phyloP scores from a whole-genome alignment of 2,888 invertebrate species.

The Neelides folsomi region DNA sequence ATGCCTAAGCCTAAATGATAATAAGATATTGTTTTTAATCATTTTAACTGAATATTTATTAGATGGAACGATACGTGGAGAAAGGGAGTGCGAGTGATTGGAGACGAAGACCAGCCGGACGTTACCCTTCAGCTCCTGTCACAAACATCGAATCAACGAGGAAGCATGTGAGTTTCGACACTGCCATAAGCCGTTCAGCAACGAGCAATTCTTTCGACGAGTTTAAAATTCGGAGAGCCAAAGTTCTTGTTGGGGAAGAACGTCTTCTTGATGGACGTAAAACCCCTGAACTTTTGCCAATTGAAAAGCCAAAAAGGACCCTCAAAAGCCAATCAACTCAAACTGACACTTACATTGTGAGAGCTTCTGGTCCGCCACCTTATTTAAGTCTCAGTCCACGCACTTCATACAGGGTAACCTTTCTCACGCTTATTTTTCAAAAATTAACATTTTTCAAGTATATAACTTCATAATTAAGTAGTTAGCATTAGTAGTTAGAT shows the following conservation, averaged over 20 bases:
- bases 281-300: constrained; percentile 24
- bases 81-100: constrained; percentile 12
- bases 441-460: background rate
- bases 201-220: constrained; percentile 29
- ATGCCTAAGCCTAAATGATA: no score
- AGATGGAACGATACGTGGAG: constrained; percentile 27
- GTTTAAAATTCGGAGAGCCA: constrained; percentile 26
- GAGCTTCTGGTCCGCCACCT: constrained; percentile 54
- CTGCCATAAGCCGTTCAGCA: constrained; percentile 27
- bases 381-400: constrained; percentile 60
- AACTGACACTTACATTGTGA: constrained; percentile 61
- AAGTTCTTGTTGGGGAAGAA: constrained; percentile 45
- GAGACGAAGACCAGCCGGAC: constrained; percentile 13
- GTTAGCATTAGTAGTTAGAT: no score
- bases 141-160: constrained; percentile 21
- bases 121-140: constrained; percentile 29
- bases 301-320: constrained; percentile 15
- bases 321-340: constrained; percentile 82
- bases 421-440: background rate
- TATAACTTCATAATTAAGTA: no score
- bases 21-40: no score
- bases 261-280: constrained; percentile 62
- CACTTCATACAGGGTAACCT: constrained; percentile 54
- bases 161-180: constrained; percentile 71
- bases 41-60: no score